A percentile compares a stretch with the other conserved stretches of the same genome.
phyloP scores from a whole-genome alignment of 64 coral and sea anemone species.

The Pocillopora damicornis region DNA sequence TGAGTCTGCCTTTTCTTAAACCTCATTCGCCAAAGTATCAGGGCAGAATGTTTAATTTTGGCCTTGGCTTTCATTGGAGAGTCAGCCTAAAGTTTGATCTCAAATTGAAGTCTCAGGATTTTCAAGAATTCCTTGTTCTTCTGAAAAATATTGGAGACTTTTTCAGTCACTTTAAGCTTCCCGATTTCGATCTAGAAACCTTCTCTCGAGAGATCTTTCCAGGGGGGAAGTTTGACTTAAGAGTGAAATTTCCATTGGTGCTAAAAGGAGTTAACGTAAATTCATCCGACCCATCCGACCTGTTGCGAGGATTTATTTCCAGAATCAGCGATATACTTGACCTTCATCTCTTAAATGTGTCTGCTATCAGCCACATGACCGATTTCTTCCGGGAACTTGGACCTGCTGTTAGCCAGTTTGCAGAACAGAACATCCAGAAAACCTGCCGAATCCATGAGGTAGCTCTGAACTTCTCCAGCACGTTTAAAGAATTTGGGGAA shows the following conservation, averaged over 20 bases:
- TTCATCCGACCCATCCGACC: conserved; percentile 35
- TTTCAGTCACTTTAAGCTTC: conserved; percentile 59
- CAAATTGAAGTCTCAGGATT: conserved; percentile 58
- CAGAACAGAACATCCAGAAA: conserved; percentile 32
- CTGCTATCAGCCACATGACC: conserved; percentile 57
- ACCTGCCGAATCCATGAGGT: conserved; percentile 49
- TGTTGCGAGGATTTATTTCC: conserved; percentile 49
- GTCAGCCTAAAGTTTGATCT: conserved; percentile 69
- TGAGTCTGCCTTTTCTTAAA: conserved; percentile 37
- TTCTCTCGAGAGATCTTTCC: conserved; percentile 72
- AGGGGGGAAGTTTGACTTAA: background rate
- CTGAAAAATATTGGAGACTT: conserved; percentile 49
- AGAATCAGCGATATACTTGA: conserved; percentile 50
- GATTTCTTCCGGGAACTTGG: conserved; percentile 66
- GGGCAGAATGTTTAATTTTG: conserved; percentile 60
- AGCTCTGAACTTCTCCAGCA: conserved; percentile 38
- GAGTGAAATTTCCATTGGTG: conserved; percentile 33
- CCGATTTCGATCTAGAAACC: conserved; percentile 61
- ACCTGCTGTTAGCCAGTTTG: conserved; percentile 34
- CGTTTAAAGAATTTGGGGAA: conserved; percentile 70
- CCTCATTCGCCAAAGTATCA: conserved; percentile 17
- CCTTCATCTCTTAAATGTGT: conserved; percentile 50
- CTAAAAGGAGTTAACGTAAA: conserved; percentile 33
- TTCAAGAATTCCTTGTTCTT: conserved; percentile 53
- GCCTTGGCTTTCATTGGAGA: conserved; percentile 88